phyloP scores from a whole-genome alignment of 2,113 vertebrate genomes.

The Pogonocichla stellata region DNA sequence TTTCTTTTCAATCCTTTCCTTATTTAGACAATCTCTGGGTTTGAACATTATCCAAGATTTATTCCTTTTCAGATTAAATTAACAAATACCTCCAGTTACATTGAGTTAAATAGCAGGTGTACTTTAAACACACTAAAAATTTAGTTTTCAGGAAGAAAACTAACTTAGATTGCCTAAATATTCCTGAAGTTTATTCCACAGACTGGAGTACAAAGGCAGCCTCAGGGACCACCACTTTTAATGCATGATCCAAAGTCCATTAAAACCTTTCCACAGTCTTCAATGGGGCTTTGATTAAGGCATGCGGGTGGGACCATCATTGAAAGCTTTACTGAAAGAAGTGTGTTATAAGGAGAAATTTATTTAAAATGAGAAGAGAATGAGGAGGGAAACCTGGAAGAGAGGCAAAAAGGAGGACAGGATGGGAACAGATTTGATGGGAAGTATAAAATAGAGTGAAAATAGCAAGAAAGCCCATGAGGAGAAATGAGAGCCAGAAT shows the following conservation, averaged over 20 bases:
- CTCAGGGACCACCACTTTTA: not conserved
- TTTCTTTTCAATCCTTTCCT: conserved; percentile 61
- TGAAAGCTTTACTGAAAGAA: not conserved
- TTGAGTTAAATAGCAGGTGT: conserved; percentile 18
- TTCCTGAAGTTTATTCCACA: not conserved
- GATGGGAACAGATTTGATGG: not conserved
- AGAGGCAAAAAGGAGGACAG: not conserved
- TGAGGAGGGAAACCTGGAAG: not conserved
- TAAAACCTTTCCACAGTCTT: not conserved
- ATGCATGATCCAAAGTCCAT: not conserved
- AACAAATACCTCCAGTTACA: conserved; percentile 21
- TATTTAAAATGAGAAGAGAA: not conserved
- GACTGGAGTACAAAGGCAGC: not conserved
- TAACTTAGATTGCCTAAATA: not conserved
- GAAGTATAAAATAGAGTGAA: not conserved
- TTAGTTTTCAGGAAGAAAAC: conserved; percentile 17
- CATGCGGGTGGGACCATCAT: fast-evolving
- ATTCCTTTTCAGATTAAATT: conserved; percentile 40
- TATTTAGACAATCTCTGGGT: conserved; percentile 54
- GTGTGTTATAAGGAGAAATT: not conserved
- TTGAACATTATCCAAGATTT: conserved; percentile 35
- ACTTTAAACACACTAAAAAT: conserved; percentile 51
- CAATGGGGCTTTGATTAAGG: not conserved
- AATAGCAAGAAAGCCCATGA: conserved; percentile 10
- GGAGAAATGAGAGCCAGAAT: not conserved